These are phyloP conservation scores for Spilogale gracilis DNA, from an alignment of 2,113 vertebrate genomes.

Conservation along the genomic window DNA sequence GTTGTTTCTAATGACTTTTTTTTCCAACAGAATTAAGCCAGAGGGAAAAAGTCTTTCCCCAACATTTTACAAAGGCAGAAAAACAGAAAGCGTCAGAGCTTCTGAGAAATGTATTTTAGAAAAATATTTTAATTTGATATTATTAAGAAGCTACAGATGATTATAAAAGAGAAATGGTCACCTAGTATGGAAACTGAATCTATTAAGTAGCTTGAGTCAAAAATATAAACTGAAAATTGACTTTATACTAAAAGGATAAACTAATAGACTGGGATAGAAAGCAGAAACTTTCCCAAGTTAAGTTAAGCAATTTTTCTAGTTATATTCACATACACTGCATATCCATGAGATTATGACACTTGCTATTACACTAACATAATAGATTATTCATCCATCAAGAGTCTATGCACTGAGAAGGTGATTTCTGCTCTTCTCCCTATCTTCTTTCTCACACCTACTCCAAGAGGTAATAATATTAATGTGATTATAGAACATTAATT, in stretches of 20 bases:
- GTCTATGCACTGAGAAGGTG: neutral
- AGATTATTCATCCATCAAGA: neutral
- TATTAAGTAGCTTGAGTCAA: neutral
- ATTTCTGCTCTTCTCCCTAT: neutral
- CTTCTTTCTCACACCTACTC: neutral
- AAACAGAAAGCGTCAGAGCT: neutral
- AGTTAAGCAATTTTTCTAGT: neutral
- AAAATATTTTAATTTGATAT: constrained; percentile 48
- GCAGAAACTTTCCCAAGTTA: neutral
- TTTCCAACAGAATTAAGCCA: constrained; percentile 29
- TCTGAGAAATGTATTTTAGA: neutral
- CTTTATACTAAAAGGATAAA: constrained; percentile 21
- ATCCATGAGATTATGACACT: neutral
- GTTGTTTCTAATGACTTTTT: neutral
- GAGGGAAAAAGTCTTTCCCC: neutral
- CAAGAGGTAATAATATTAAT: neutral
- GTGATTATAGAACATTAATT: neutral
- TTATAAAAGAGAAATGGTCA: neutral
- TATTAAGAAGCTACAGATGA: constrained; percentile 35
- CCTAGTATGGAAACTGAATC: neutral
- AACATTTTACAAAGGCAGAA: constrained; percentile 30
- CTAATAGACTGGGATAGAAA: neutral
- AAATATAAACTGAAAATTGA: constrained; percentile 16
- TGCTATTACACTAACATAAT: neutral
- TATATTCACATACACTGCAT: neutral